Percentiles rank a stretch among this genome's conserved stretches.
phyloP scores from a whole-genome alignment of 2,113 vertebrate species.

The Catharus fuscescens region DNA sequence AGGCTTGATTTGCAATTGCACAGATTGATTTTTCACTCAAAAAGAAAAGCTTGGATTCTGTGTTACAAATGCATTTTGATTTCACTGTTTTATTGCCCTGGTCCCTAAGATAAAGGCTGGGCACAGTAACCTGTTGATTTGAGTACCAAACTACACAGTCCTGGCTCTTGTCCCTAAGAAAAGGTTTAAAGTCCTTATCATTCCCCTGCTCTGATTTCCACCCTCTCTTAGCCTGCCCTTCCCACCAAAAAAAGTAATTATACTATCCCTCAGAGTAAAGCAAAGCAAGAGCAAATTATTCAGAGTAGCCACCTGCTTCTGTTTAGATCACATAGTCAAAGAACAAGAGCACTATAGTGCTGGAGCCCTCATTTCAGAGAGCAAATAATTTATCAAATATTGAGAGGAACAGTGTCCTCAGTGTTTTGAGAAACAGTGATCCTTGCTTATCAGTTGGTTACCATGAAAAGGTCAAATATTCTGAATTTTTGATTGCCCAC shows the following conservation, averaged over 20 bases:
- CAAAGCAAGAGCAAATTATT: conserved; percentile 2
- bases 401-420: not conserved
- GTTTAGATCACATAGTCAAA: not conserved
- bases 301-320: conserved; percentile 12
- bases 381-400: not conserved
- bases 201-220: not conserved
- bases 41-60: not conserved
- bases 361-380: not conserved
- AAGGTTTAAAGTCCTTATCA: not conserved
- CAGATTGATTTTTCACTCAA: not conserved
- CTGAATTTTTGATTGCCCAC: not conserved
- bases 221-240: not conserved
- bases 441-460: not conserved
- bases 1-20: not conserved
- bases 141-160: not conserved
- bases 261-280: not conserved
- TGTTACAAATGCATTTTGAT: not conserved
- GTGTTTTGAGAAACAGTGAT: not conserved
- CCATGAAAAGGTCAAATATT: not conserved
- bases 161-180: not conserved
- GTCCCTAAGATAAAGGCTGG: not conserved
- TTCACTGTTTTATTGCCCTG: not conserved
- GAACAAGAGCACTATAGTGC: not conserved
- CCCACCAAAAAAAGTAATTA: not conserved
- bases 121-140: not conserved